Conservation (phyloP, 1,140 invertebrate species). For the Andrena cerasifolii region DNA sequence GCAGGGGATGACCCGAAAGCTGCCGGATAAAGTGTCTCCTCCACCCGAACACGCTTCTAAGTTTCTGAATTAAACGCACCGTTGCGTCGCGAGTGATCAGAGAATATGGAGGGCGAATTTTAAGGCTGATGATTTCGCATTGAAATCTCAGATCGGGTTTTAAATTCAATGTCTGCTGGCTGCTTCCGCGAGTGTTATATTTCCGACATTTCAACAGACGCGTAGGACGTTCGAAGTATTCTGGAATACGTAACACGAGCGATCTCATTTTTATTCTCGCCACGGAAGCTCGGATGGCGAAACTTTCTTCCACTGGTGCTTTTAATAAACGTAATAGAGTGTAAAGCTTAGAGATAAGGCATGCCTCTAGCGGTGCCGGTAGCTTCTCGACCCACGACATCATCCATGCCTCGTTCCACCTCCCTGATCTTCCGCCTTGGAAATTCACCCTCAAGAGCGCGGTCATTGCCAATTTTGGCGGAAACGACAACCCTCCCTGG, state of each 20-base stretch:
- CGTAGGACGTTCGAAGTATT: constrained; percentile 14
- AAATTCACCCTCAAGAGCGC: constrained; percentile 37
- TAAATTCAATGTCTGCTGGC: neutral
- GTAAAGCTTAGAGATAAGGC: constrained; percentile 74
- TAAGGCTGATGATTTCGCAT: neutral
- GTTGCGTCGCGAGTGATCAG: no score
- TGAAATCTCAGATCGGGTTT: neutral
- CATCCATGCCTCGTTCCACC: constrained; percentile 44
- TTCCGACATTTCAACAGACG: constrained; percentile 21
- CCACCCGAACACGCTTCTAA: neutral
- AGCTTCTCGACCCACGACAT: constrained; percentile 51
- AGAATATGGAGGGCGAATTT: neutral
- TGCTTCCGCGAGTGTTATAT: neutral
- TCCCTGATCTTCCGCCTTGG: constrained; percentile 20
- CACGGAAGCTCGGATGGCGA: constrained; percentile 31
- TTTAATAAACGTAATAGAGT: constrained; percentile 74
- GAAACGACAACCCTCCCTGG: constrained; percentile 1
- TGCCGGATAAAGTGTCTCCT: neutral
- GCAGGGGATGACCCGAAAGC: neutral
- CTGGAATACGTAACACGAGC: constrained; percentile 32
- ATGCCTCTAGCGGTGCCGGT: constrained; percentile 56
- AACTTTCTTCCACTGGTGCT: constrained; percentile 47
- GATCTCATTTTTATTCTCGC: constrained; percentile 56
- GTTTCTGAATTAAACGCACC: neutral
- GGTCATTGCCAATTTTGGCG: constrained; percentile 9